Conservation (phyloP, 1,140 invertebrate species). For the Pinna nobilis region DNA sequence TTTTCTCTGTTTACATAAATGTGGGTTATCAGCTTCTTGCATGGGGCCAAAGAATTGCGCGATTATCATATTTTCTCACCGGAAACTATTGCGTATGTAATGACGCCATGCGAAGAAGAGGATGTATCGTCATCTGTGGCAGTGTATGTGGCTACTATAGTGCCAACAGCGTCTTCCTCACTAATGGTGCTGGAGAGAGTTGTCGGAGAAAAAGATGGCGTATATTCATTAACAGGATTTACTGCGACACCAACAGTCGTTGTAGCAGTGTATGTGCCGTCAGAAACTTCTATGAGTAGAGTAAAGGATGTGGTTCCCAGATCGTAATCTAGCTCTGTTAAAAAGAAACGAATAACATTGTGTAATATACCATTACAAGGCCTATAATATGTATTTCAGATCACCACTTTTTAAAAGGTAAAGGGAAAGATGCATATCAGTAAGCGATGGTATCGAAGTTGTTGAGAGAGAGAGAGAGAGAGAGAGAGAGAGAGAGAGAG, state of each 20-base stretch:
- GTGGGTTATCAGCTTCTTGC: no score
- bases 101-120: constrained; percentile 41
- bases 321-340: constrained; percentile 52
- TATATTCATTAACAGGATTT: constrained; percentile 52
- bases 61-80: no score
- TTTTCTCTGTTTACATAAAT: no score
- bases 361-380: no score
- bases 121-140: constrained; percentile 51
- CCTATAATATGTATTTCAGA: no score
- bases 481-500: no score
- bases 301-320: constrained; percentile 47
- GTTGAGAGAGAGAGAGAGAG: no score
- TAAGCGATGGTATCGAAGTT: no score
- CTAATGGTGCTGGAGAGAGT: constrained; percentile 21
- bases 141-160: constrained; percentile 33
- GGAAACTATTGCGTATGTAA: constrained; percentile 36
- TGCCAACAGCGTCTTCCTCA: constrained; percentile 42
- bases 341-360: no score
- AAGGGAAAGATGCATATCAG: no score
- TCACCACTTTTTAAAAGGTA: no score
- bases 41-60: no score
- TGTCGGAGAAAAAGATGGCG: constrained; percentile 50
- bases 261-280: constrained; percentile 44
- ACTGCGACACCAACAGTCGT: constrained; percentile 40
- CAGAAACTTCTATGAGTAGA: constrained; percentile 52